Evolutionary conservation across 2,797 vertebrate genomes (phyloP).

Genomic region (Neosilurus hyrtlii): DNA sequence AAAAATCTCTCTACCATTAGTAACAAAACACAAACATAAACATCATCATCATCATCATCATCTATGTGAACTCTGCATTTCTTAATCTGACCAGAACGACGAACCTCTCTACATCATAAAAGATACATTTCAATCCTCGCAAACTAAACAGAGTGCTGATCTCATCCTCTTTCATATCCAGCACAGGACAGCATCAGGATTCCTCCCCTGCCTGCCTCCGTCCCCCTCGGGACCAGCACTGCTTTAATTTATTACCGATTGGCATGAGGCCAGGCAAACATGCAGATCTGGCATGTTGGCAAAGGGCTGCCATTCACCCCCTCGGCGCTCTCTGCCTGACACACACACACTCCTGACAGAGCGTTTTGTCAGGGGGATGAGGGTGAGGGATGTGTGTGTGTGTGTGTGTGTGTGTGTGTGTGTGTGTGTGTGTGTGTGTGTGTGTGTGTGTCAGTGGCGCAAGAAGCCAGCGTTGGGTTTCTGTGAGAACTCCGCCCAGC

Average conservation of each 20-base stretch:
- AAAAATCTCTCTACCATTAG: neutral
- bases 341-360: slow-evolving; percentile 39
- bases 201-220: slow-evolving; percentile 7
- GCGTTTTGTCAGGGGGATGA: slow-evolving; percentile 41
- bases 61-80: neutral
- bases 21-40: neutral
- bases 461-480: slow-evolving; percentile 42
- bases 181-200: slow-evolving; percentile 35
- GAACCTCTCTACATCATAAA: slow-evolving; percentile 11
- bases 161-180: slow-evolving; percentile 2
- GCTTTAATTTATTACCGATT: slow-evolving; percentile 57
- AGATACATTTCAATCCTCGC: neutral
- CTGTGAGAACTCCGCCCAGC: slow-evolving; percentile 48
- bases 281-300: slow-evolving; percentile 55
- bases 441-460: slow-evolving; percentile 39
- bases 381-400: neutral
- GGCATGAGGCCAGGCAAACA: slow-evolving; percentile 54
- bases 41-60: too few relatives aligned
- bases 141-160: slow-evolving; percentile 2
- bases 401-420: neutral
- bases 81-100: neutral
- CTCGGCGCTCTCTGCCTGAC: neutral
- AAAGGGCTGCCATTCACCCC: slow-evolving; percentile 44
- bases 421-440: neutral
- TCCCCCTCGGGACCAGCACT: slow-evolving; percentile 35